These are phyloP conservation scores for Diaprepes abbreviatus DNA, from an alignment of 2,888 invertebrate species.

Conservation along the genomic window DNA sequence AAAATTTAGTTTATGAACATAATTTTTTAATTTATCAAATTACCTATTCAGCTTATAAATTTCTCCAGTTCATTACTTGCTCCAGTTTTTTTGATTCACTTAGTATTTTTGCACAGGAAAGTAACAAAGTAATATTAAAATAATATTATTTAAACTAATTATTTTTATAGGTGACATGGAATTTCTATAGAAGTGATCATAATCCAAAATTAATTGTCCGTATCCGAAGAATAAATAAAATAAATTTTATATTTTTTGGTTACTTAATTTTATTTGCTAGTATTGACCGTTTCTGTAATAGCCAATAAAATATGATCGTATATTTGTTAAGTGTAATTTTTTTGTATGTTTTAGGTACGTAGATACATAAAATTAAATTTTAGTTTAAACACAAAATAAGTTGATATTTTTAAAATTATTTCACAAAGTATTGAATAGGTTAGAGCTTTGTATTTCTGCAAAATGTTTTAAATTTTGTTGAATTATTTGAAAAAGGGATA, in stretches of 20 bases:
- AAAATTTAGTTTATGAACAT: too few relatives aligned
- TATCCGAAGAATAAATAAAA: constrained; percentile 22
- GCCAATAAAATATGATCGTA: neutral
- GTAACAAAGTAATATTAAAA: neutral
- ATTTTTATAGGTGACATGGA: neutral
- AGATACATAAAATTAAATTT: neutral
- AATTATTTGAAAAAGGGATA: too few relatives aligned
- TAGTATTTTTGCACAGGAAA: constrained; percentile 4
- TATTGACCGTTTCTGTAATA: neutral
- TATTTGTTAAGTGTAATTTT: neutral
- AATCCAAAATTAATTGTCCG: constrained; percentile 20
- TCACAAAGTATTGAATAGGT: too few relatives aligned
- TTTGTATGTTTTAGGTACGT: neutral
- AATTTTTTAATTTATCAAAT: too few relatives aligned
- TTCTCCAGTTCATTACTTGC: too few relatives aligned
- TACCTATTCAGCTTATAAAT: too few relatives aligned
- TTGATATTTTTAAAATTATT: too few relatives aligned
- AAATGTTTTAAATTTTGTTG: too few relatives aligned
- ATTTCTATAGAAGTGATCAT: constrained; percentile 10
- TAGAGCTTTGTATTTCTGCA: too few relatives aligned
- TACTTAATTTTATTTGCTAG: neutral
- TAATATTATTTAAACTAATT: constrained; percentile 11
- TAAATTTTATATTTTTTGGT: neutral
- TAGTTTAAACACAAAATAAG: too few relatives aligned
- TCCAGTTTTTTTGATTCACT: constrained; percentile 3